A percentile compares a stretch with the other conserved stretches of the same genome.
These are phyloP conservation scores for Mesochorus sp. DNA, from an alignment of 2,888 invertebrate species.

Conservation along the genomic window DNA sequence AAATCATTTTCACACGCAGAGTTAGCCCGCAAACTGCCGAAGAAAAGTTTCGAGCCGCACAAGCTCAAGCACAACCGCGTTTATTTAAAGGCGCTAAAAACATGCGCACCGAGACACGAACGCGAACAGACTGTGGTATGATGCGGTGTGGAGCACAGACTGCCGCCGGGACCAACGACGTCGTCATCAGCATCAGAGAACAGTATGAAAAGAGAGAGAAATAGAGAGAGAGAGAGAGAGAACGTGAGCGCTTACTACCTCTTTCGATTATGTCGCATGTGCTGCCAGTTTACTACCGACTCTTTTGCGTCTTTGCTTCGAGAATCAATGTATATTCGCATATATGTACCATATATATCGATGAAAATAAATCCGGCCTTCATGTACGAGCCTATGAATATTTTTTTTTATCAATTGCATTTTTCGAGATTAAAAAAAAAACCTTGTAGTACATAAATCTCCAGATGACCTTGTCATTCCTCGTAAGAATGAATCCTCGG, in stretches of 20 bases:
- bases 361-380: too few species aligned
- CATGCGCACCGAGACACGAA: slow-evolving; percentile 60
- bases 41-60: background rate
- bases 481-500: too few species aligned
- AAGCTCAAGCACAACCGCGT: slow-evolving; percentile 3
- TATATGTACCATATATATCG: too few species aligned
- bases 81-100: slow-evolving; percentile 56
- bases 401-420: too few species aligned
- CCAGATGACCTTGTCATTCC: too few species aligned
- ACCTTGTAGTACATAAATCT: too few species aligned
- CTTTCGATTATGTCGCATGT: slow-evolving; percentile 49
- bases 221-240: background rate
- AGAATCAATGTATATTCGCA: too few species aligned
- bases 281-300: slow-evolving; percentile 15
- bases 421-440: too few species aligned
- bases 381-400: too few species aligned
- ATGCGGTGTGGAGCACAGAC: slow-evolving; percentile 1
- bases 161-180: slow-evolving; percentile 44
- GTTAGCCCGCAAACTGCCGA: background rate
- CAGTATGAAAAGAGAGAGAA: slow-evolving; percentile 50
- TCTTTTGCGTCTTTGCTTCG: background rate
- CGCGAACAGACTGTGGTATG: slow-evolving; percentile 51
- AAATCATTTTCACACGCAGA: too few species aligned
- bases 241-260: slow-evolving; percentile 53
- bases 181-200: slow-evolving; percentile 57